Evolutionary conservation across 2,797 vertebrate species (phyloP), one percentile per base, ranked within the genome.

Genomic region (Gallinago nigripennis): DNA sequence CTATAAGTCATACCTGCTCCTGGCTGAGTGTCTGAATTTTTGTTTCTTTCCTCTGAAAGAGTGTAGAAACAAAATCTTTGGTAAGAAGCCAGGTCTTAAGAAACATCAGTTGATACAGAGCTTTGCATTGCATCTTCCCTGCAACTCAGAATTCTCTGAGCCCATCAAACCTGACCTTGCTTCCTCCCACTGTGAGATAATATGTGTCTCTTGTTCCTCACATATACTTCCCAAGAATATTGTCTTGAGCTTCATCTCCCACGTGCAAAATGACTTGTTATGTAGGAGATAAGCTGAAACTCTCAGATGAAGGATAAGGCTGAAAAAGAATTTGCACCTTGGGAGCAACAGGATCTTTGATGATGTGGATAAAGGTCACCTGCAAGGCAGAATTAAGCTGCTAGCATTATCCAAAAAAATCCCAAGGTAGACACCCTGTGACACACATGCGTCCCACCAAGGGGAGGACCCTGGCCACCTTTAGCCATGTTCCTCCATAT

Each of bases 371-470:
- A 43, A 91, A 92, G 39, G n/a, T 46, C 54, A 66, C 8, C 21
- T 23, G 7, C 18, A 53, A 89, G 37, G 45, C 4, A 69, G 27
- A 87, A 25, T 45, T 68, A 20, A 84, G 41, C 8, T 57, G 63
- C 4, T 5, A 82, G 50, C 2, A 8, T n/a, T 11, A 35, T 20
- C 0, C 24, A 46, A 63, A 61, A 33, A 11, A 35, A 6, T 18
- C 7, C 6, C 1, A 4, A 66, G 31, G 16, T 41, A 30, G 58
- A 66, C 7, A 43, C 16, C 15, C 16, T 53, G 8, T 0, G 0
- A 45, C 16, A 39, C 21, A 43, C 7, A 18, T 9, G 16, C 13
- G 13, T 41, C 12, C 43, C 1, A 0, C 31, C 3, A 1, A 43
- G 12, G 27, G 13, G 16, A 70, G 23, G 20, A 85, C 30, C 37